Evolutionary conservation across 2,113 vertebrate species (phyloP).

Genomic region (Erpornis zantholeuca): DNA sequence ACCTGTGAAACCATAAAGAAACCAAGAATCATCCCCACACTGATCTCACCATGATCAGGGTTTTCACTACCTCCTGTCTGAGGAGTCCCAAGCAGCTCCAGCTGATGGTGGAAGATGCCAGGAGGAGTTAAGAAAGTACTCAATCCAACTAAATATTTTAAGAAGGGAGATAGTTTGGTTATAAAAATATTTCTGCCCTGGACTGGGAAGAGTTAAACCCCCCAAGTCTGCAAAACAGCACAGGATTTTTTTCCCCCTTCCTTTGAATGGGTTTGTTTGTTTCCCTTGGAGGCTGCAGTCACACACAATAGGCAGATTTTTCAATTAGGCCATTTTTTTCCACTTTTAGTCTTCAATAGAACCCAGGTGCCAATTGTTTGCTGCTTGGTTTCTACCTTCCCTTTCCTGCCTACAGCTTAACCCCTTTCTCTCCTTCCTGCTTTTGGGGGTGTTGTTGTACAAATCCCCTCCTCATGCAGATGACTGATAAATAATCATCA

Average conservation of each 20-base stretch:
- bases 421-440: not conserved
- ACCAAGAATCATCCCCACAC: not conserved
- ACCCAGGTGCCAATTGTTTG: conserved; percentile 53
- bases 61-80: not conserved
- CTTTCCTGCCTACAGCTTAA: conserved; percentile 28
- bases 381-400: conserved; percentile 17
- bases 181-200: not conserved
- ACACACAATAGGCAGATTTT: conserved; percentile 50
- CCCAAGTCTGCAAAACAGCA: not conserved
- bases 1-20: accelerated
- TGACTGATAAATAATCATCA: not conserved
- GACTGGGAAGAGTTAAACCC: conserved; percentile 19
- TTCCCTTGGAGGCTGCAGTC: conserved; percentile 2
- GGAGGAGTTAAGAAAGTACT: not conserved
- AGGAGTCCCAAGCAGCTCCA: not conserved
- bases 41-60: accelerated
- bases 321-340: conserved; percentile 25
- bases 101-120: not conserved
- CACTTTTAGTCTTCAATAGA: conserved; percentile 40
- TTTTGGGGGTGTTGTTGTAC: not conserved
- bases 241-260: not conserved
- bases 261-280: conserved; percentile 31
- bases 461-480: not conserved
- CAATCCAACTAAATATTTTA: not conserved
- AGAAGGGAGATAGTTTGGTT: not conserved